Base-by-base conservation (phyloP, 2,888 invertebrate genomes). In the Drosophila cognata region DNA sequence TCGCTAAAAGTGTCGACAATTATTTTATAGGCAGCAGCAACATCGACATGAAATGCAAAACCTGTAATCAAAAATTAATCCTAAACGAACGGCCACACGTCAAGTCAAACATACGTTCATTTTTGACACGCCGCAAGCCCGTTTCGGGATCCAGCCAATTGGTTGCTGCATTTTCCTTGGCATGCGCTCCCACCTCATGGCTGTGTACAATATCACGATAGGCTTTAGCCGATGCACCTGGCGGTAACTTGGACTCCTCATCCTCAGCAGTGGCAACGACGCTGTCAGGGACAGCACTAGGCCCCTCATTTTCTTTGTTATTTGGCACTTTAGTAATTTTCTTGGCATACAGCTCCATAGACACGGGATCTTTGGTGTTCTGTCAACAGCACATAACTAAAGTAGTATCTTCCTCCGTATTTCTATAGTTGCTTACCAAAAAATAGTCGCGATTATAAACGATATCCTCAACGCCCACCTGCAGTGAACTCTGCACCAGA, bases 31-130 rank as follows among this genome's bases (percentile, higher is more conserved):
- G 95, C 96, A 0, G 94, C 94, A 0, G 95, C 94, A 0, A 94
- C 94, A 91, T 96, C 96, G 6, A 95, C 94, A 84, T 96, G 95
- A 91, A 95, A 96, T 0, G 96, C 96, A 87, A 95, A 96, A 3
- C 95, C 95, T 93, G 48, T 11, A 8, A 43, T 13, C 4, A 31
- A 5, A 25, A 13, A 60, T 61, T 25, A 55, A 21, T n/a, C 18
- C 0, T 21, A 4, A 6, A 0, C 4, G 8, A 18, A 8, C 10
- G 2, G 10, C 25, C 56, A 46, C 4, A n/a, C 13, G 2, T 48
- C 10, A 2, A 55, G 18, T 25, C 13, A 0, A 52, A 81, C 91
- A 84, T 71, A 93, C 93, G 88, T 4, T 96, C 96, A 36, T 93
- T 91, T 88, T 94, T 94, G 1, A 96, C 95, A 77, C 94, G 91